Conservation (phyloP, 2,797 vertebrate species). For the Nothura maculosa region DNA sequence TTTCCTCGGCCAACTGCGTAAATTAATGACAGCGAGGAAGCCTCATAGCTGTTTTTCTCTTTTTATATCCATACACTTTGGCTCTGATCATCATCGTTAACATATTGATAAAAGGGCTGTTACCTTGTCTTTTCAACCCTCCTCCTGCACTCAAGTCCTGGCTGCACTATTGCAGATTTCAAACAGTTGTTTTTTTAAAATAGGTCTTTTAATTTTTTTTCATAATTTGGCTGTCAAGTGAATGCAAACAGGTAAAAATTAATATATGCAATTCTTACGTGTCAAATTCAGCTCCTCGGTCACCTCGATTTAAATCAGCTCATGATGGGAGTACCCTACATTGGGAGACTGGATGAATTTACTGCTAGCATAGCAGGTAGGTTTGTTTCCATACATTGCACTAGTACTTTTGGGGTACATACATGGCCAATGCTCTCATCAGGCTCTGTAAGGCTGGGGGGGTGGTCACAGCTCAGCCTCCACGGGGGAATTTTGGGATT, state of each 20-base stretch:
- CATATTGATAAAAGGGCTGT: constrained; percentile 30
- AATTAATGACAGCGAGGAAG: constrained; percentile 25
- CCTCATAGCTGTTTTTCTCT: constrained; percentile 6
- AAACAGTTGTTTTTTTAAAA: constrained; percentile 52
- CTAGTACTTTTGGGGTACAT: background rate
- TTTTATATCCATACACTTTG: constrained; percentile 53
- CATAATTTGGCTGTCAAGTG: background rate
- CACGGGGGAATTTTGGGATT: rapidly evolving
- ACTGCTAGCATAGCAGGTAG: background rate
- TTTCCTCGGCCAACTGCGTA: background rate
- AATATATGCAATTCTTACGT: background rate
- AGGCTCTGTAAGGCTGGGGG: rapidly evolving
- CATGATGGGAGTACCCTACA: background rate
- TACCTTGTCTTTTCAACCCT: constrained; percentile 11
- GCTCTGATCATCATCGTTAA: constrained; percentile 43
- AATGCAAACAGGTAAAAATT: constrained; percentile 47
- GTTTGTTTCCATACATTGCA: background rate
- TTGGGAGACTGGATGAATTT: background rate
- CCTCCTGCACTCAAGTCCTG: constrained; percentile 1
- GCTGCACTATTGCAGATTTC: constrained; percentile 15
- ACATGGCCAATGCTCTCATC: rapidly evolving
- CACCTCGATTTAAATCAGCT: background rate
- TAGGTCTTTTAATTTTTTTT: background rate
- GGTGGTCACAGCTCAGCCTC: background rate
- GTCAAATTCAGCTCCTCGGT: background rate